Conservation (phyloP, 2,797 vertebrate species). For the Falco concolor region DNA sequence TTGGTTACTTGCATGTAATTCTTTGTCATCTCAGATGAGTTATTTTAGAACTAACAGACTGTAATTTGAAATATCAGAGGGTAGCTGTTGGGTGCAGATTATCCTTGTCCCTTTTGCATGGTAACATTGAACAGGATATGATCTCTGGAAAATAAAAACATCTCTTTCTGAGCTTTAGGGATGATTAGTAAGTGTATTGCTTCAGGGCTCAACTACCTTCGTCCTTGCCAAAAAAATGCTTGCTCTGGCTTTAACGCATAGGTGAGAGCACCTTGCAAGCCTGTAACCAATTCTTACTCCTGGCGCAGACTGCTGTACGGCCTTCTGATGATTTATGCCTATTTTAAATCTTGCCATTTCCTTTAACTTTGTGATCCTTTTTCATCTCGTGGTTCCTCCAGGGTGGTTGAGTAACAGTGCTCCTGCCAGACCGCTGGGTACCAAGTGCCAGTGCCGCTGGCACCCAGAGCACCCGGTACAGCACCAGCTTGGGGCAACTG, state of each 20-base stretch:
- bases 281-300: background rate
- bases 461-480: background rate
- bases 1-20: background rate
- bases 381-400: background rate
- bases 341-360: background rate
- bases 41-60: background rate
- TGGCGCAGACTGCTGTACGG: background rate
- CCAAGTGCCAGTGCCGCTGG: background rate
- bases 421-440: too few relatives aligned
- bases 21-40: background rate
- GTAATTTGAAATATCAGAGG: background rate
- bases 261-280: background rate
- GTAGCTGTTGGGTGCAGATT: background rate
- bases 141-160: background rate
- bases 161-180: background rate
- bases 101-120: background rate
- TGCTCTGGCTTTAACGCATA: accelerated
- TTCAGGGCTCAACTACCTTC: background rate
- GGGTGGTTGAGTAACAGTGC: background rate
- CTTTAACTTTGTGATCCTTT: background rate
- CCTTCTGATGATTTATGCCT: background rate
- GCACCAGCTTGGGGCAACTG: too few relatives aligned
- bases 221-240: background rate
- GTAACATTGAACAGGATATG: background rate
- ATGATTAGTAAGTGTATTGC: background rate